phyloP scores from a whole-genome alignment of 2,888 invertebrate genomes.

The Dasypogon diadema region DNA sequence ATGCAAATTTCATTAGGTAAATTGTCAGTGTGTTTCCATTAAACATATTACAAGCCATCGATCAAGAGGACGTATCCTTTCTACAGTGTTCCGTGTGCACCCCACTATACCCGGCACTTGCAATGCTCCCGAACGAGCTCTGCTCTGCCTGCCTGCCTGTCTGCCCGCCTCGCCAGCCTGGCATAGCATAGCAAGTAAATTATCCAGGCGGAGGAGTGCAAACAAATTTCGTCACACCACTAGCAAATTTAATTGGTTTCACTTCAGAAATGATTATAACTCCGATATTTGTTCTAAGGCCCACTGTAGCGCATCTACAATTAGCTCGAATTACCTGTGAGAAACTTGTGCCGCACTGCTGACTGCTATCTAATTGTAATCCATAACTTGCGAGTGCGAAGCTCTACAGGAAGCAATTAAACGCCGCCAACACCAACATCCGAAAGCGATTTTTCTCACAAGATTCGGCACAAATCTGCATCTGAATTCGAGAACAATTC shows the following conservation, averaged over 20 bases:
- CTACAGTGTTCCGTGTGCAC: background rate
- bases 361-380: slow-evolving; percentile 19
- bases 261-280: too few species aligned
- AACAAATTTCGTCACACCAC: background rate
- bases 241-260: background rate
- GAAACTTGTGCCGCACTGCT: background rate
- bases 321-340: background rate
- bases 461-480: background rate
- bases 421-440: background rate
- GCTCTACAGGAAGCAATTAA: background rate
- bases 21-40: slow-evolving; percentile 47
- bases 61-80: slow-evolving; percentile 31
- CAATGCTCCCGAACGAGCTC: background rate
- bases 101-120: background rate
- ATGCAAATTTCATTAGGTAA: slow-evolving; percentile 50
- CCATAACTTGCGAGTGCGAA: slow-evolving; percentile 2
- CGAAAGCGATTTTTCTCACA: background rate
- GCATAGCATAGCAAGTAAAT: background rate
- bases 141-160: background rate
- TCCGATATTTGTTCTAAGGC: too few species aligned
- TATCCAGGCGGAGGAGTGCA: background rate
- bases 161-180: too few species aligned
- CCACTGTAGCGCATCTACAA: too few species aligned
- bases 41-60: slow-evolving; percentile 48
- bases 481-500: background rate